These are phyloP conservation scores for Plusia festucae DNA, from an alignment of 2,888 invertebrate species.

Conservation along the genomic window DNA sequence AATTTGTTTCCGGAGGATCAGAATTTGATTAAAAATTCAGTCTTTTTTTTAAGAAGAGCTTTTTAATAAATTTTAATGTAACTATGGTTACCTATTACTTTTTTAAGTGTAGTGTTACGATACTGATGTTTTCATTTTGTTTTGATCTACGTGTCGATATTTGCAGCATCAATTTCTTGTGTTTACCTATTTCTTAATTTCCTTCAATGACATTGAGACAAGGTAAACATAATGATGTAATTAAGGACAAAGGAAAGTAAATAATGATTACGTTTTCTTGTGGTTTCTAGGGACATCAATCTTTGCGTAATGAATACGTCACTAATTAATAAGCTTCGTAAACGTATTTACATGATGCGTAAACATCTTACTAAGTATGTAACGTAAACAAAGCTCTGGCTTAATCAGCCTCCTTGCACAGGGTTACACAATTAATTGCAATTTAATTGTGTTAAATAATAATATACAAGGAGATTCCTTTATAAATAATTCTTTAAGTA, in stretches of 20 bases:
- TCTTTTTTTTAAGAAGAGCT: neutral
- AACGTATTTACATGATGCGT: neutral
- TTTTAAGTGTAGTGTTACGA: no score
- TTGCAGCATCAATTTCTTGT: neutral
- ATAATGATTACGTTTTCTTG: constrained; percentile 13
- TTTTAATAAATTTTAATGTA: neutral
- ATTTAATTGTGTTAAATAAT: neutral
- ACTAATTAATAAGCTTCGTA: neutral
- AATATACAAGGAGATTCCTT: no score
- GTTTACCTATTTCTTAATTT: no score
- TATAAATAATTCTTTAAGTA: no score
- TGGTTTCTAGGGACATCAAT: constrained; percentile 19
- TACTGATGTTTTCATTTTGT: no score
- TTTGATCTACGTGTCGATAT: no score
- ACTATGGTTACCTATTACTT: neutral
- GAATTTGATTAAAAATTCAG: neutral
- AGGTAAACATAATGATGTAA: neutral
- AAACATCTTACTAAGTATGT: no score
- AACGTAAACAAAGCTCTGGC: neutral
- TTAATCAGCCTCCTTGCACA: neutral
- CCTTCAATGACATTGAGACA: neutral
- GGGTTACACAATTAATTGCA: neutral
- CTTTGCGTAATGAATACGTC: neutral
- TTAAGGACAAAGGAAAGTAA: neutral
- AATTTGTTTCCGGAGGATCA: constrained; percentile 8